These are phyloP conservation scores for Carcharodon carcharias DNA, from an alignment of 2,797 vertebrate species.

Conservation along the genomic window DNA sequence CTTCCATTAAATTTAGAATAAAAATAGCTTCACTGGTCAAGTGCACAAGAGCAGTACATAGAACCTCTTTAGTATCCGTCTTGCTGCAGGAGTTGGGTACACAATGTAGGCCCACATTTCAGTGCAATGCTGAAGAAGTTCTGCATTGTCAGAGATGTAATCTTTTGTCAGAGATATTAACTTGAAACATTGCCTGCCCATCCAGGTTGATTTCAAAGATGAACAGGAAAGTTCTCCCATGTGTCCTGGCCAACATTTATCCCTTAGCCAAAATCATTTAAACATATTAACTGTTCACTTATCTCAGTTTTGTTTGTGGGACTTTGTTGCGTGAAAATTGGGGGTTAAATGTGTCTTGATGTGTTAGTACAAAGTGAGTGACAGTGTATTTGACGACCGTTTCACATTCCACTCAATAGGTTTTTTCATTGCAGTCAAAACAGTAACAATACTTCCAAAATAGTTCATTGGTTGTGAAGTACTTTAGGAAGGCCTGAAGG, in stretches of 20 bases:
- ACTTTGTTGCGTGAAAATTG: background rate
- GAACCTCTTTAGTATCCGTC: background rate
- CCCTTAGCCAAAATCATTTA: background rate
- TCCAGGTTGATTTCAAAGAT: background rate
- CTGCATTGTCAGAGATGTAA: background rate
- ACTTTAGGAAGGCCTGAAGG: background rate
- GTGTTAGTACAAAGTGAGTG: too few relatives aligned
- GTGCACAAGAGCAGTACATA: background rate
- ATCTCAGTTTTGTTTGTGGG: background rate
- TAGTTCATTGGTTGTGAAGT: background rate
- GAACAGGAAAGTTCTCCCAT: background rate
- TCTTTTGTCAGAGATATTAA: background rate
- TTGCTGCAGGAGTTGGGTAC: background rate
- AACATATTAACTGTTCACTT: background rate
- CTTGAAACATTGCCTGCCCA: background rate
- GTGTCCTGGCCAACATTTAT: background rate
- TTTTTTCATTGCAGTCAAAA: slow-evolving; percentile 1
- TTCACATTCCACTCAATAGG: background rate
- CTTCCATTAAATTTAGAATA: background rate
- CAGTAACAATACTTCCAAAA: background rate
- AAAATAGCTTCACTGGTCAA: background rate
- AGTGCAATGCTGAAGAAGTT: background rate
- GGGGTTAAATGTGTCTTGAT: background rate
- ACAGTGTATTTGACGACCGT: background rate
- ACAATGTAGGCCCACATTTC: background rate